Base-by-base conservation (phyloP, 2,888 invertebrate species). In the Isoperla grammatica region DNA sequence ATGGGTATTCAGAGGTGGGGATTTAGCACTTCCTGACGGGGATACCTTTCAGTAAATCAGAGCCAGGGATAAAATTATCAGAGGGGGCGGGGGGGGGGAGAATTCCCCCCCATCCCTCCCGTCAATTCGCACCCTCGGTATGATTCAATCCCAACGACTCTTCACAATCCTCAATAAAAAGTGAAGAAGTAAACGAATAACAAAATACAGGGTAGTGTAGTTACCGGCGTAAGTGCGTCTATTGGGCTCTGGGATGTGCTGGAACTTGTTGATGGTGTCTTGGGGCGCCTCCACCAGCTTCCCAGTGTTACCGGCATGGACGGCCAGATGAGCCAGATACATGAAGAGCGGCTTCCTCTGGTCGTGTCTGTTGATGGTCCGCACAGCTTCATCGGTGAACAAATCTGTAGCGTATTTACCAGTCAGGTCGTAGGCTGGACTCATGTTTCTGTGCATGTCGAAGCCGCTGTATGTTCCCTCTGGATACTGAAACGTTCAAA, bases 291-390 rank as follows among this genome's bases (percentile, higher is more conserved):
- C 88, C 61, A 91, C 73, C 0, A 81, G 80, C 11, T 85, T 81
- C 54, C 85, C 85, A 0, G 78, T 77, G 68, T 90, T 90, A 5
- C 81, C 87, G 0, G 86, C 79, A 71, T 95, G 95, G 0, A 88
- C 84, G 0, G 93, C 93, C 46, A 86, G 76, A 72, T 94, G 92
- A 0, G 86, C 81, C 46, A 95, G 69, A 75, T 90, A 83, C 63
- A 95, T 74, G 69, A 92, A 93, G 60, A 95, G 73, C 0, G 95
- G 92, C 6, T 60, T 42, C 67, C 68, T 57, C 12, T 65, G 64
- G 45, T 71, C 68, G 58, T 71, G 71, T 6, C 75, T 75, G 15
- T 71, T 64, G 45, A 80, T 77, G 20, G 78, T 67, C 9, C 68
- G 65, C 9, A 74, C 72, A 0, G 79, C 77, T 66, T 77, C 75